Evolutionary conservation across 2,113 vertebrate species (phyloP).

Genomic region (Neofelis nebulosa): DNA sequence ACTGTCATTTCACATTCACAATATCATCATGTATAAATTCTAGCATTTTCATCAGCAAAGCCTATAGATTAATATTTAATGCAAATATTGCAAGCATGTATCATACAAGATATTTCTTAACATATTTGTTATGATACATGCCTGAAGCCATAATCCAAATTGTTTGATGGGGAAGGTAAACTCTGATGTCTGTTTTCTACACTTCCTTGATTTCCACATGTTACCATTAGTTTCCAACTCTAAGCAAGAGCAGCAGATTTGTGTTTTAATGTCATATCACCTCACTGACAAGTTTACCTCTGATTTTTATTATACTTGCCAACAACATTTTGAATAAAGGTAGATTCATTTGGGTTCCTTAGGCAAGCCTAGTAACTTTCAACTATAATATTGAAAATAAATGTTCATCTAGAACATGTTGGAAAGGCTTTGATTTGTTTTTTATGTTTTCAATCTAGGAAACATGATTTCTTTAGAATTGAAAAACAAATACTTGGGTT

Average conservation of each 20-base stretch:
- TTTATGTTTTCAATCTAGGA: not conserved
- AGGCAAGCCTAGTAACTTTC: conserved; percentile 24
- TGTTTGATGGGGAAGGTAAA: conserved; percentile 11
- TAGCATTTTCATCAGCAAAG: conserved; percentile 8
- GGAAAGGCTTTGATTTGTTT: conserved; percentile 18
- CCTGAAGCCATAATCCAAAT: conserved; percentile 7
- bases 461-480: not conserved
- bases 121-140: conserved; percentile 38
- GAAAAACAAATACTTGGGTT: not conserved
- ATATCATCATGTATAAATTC: not conserved
- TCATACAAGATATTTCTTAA: not conserved
- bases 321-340: conserved; percentile 50
- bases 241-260: not conserved
- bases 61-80: conserved; percentile 18
- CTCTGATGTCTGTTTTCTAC: conserved; percentile 24
- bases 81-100: not conserved
- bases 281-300: conserved; percentile 19
- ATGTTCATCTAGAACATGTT: conserved; percentile 22
- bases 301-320: conserved; percentile 42
- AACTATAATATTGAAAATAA: conserved; percentile 20
- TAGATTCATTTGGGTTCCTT: conserved; percentile 29
- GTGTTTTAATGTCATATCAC: not conserved
- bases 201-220: conserved; percentile 28
- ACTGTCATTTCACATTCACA: conserved; percentile 22
- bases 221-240: conserved; percentile 23